phyloP scores from a whole-genome alignment of 2,888 invertebrate genomes.

The Augochlorella aurata region DNA sequence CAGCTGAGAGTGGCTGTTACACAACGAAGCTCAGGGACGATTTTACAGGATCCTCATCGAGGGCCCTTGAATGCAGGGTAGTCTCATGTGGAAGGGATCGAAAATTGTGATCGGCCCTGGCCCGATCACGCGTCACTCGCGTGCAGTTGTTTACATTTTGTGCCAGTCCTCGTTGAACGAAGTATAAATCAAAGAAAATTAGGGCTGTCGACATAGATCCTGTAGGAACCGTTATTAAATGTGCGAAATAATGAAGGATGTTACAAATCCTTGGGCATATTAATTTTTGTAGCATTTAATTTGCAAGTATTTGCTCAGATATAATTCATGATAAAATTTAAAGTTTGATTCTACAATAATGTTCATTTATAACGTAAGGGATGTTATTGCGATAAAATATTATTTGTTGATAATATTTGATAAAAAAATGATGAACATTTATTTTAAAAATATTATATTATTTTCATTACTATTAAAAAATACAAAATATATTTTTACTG shows the following conservation, averaged over 20 bases:
- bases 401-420: not conserved
- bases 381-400: not conserved
- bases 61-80: too few species aligned
- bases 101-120: too few species aligned
- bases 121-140: too few species aligned
- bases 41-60: too few species aligned
- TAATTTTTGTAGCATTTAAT: not conserved
- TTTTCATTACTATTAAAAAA: not conserved
- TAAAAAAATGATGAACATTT: not conserved
- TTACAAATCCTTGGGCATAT: not conserved
- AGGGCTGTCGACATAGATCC: not conserved
- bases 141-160: too few species aligned
- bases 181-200: not conserved
- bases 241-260: not conserved
- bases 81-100: too few species aligned
- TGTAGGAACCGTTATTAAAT: not conserved
- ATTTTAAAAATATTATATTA: not conserved
- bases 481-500: not conserved
- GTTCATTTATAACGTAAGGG: not conserved
- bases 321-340: too few species aligned
- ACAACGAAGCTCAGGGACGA: too few species aligned
- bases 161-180: too few species aligned
- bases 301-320: too few species aligned
- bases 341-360: not conserved
- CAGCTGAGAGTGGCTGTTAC: too few species aligned